A percentile compares a stretch with the other conserved stretches of the same genome.
These are phyloP conservation scores for Volucella zonaria DNA, from an alignment of 2,888 invertebrate genomes.

Conservation along the genomic window DNA sequence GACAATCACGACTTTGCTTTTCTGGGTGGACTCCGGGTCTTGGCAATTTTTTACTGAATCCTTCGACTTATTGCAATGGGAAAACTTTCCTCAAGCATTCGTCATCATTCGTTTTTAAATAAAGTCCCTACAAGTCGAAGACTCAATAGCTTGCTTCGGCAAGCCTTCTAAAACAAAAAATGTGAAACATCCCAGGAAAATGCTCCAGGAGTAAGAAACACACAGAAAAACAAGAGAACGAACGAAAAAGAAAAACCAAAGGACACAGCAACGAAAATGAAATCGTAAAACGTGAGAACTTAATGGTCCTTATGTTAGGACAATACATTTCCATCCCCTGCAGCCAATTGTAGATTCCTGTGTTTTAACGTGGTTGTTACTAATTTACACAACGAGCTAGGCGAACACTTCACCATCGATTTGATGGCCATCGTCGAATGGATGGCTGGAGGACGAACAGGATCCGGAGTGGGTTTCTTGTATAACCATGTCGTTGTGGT, in stretches of 20 bases:
- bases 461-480: conserved; percentile 18
- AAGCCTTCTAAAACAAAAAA: no score
- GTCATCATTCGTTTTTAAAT: no score
- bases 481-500: conserved; percentile 37
- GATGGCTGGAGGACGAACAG: not conserved
- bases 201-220: conserved; percentile 3
- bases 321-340: conserved; percentile 68
- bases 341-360: conserved; percentile 71
- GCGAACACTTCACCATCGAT: conserved; percentile 71
- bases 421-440: conserved; percentile 62
- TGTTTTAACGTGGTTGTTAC: conserved; percentile 73
- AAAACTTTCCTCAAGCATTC: no score
- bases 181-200: not conserved
- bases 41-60: no score
- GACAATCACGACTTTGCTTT: no score
- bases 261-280: conserved; percentile 73
- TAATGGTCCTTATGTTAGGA: conserved; percentile 77
- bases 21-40: no score
- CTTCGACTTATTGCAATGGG: no score
- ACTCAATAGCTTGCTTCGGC: no score
- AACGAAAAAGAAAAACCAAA: conserved; percentile 9
- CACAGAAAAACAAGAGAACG: not conserved
- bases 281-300: conserved; percentile 77
- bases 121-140: no score
- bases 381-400: conserved; percentile 74